Evolutionary conservation across 2,113 vertebrate genomes (phyloP), one percentile per base, ranked within the genome.

Genomic region (Piliocolobus tephrosceles): DNA sequence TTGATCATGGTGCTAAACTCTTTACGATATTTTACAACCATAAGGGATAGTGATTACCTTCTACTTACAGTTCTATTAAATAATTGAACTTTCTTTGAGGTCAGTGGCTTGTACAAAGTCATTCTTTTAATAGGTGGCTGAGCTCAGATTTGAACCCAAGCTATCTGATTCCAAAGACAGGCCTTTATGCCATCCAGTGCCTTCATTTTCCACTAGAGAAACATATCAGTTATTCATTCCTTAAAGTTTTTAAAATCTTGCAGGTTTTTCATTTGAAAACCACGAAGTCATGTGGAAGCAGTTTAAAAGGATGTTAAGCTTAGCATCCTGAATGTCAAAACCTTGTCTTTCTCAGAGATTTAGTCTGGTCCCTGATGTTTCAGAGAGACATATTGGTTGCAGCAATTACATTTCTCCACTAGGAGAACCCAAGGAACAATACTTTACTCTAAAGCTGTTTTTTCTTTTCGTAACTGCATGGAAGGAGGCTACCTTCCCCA

Each of bases 251-350:
- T 84, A 68, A 95, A 94, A 76, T 89, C 72, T 91, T 86, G 16
- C 76, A 84, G 9, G 18, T 86, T 94, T 97, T 93, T 70, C 38
- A 52, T 89, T 95, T 97, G 91, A 89, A 96, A 97, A 80, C 55
- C 83, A 89, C 73, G 88, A 95, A 93, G 85, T 95, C 86, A 75
- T 83, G 61, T 73, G 70, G 82, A 85, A 66, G 45, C 75, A 64
- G 68, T 76, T 97, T 94, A 55, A 97, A 92, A 93, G n/a, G n/a
- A 45, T 87, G 89, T 83, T 93, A 91, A 93, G 87, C 83, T 95
- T 83, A 93, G 95, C 79, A 84, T 95, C 66, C 73, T 95, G 89
- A 94, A 91, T 75, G 89, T 89, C 93, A 96, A 83, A 88, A 92
- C 93, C 82, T 96, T 96, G 88, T 96, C 91, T 93, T 91, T 83